A percentile compares a stretch with the other conserved stretches of the same genome.
phyloP scores from a whole-genome alignment of 30 jellyfish, hydroid and myxozoan species.

The Cassiopea andromeda region DNA sequence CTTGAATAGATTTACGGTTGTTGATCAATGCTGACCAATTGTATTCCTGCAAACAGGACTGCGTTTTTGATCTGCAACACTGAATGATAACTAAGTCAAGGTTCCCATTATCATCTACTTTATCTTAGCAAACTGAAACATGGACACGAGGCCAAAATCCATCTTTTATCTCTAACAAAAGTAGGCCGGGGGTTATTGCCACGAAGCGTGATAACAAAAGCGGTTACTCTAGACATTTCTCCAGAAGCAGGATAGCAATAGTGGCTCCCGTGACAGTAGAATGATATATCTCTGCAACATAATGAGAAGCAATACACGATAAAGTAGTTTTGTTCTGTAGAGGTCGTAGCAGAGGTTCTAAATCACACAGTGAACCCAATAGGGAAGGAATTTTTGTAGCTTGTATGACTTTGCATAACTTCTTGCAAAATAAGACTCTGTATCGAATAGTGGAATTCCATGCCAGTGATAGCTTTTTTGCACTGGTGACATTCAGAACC shows the following conservation, averaged over 20 bases:
- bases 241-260: not conserved
- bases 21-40: not conserved
- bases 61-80: slow-evolving; percentile 21
- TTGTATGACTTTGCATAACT: too few relatives aligned
- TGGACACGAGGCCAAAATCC: slow-evolving; percentile 56
- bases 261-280: not conserved
- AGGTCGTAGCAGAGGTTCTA: too few relatives aligned
- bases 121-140: slow-evolving; percentile 29
- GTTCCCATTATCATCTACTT: slow-evolving; percentile 20
- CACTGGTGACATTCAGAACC: too few relatives aligned
- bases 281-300: not conserved
- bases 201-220: not conserved
- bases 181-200: slow-evolving; percentile 31
- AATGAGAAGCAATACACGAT: not conserved
- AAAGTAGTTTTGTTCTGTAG: too few relatives aligned
- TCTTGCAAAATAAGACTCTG: too few relatives aligned
- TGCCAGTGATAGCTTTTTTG: too few relatives aligned
- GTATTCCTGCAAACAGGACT: not conserved
- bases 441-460: too few relatives aligned
- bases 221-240: not conserved
- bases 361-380: too few relatives aligned
- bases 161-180: slow-evolving; percentile 1
- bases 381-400: too few relatives aligned
- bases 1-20: not conserved
- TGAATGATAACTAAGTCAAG: slow-evolving; percentile 23